A percentile compares a stretch with the other conserved stretches of the same genome.
phyloP scores from a whole-genome alignment of 2,113 vertebrate species.

The Phyllostomus discolor region DNA sequence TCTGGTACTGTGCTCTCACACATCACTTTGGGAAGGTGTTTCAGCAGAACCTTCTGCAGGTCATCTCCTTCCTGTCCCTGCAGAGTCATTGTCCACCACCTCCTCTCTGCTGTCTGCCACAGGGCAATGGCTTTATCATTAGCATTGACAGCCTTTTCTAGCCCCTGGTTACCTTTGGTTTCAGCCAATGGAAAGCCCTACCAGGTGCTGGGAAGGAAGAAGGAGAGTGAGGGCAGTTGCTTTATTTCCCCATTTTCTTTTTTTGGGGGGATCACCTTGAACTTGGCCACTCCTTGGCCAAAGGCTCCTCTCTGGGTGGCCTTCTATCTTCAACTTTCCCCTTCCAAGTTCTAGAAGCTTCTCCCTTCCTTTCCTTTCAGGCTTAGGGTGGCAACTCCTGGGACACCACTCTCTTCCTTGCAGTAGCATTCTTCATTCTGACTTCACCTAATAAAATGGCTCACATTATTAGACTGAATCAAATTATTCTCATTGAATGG shows the following conservation, averaged over 20 bases:
- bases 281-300: not conserved
- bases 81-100: not conserved
- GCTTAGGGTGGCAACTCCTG: not conserved
- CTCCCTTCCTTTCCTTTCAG: not conserved
- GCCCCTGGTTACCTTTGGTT: not conserved
- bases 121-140: not conserved
- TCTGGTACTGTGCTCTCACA: not conserved
- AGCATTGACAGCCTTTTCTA: not conserved
- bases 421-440: not conserved
- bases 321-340: not conserved
- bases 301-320: not conserved
- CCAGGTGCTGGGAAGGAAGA: not conserved
- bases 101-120: not conserved
- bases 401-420: not conserved
- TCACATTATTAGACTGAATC: not conserved
- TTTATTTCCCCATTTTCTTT: not conserved
- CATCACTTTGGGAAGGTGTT: not conserved
- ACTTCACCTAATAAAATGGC: not conserved
- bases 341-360: not conserved
- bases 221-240: not conserved
- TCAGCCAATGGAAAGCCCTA: not conserved
- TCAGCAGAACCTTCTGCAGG: not conserved
- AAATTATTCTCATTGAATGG: not conserved
- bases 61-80: not conserved
- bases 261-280: not conserved